Percentiles rank a stretch among this genome's conserved stretches.
Evolutionary conservation across 2,113 vertebrate genomes (phyloP).

Genomic region (Plotosus lineatus): DNA sequence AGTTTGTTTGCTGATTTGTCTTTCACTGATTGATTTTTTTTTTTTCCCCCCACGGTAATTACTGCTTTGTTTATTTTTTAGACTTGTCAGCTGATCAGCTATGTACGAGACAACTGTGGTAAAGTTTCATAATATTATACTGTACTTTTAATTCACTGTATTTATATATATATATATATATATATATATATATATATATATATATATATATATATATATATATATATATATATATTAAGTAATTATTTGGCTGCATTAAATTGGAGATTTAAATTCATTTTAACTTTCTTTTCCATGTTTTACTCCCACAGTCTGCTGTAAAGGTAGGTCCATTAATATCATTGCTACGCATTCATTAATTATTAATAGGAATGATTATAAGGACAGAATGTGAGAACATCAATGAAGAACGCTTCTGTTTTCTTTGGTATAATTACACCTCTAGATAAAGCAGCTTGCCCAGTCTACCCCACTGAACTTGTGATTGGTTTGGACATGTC

Average conservation of each 20-base stretch:
- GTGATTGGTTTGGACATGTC: slow-evolving; percentile 87
- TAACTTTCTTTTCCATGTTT: neutral
- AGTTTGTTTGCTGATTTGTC: slow-evolving; percentile 54
- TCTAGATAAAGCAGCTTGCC: slow-evolving; percentile 65
- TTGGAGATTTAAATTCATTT: neutral
- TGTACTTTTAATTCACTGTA: neutral
- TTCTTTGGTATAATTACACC: neutral
- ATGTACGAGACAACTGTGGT: slow-evolving; percentile 81
- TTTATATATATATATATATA: no score
- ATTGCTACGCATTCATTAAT: neutral
- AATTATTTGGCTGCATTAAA: neutral
- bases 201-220: no score
- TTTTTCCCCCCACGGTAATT: neutral
- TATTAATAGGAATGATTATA: neutral
- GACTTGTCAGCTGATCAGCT: slow-evolving; percentile 83
- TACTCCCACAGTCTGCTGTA: slow-evolving; percentile 44
- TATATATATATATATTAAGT: no score
- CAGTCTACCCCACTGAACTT: slow-evolving; percentile 81
- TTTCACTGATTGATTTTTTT: neutral
- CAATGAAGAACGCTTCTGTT: slow-evolving; percentile 4
- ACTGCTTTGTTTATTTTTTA: slow-evolving; percentile 54
- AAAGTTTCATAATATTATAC: slow-evolving; percentile 54
- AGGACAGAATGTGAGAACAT: neutral
- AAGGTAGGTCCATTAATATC: slow-evolving; percentile 30
- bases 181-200: no score